Base-by-base conservation (phyloP, 2,888 invertebrate genomes). In the Leucoptera coffeella region DNA sequence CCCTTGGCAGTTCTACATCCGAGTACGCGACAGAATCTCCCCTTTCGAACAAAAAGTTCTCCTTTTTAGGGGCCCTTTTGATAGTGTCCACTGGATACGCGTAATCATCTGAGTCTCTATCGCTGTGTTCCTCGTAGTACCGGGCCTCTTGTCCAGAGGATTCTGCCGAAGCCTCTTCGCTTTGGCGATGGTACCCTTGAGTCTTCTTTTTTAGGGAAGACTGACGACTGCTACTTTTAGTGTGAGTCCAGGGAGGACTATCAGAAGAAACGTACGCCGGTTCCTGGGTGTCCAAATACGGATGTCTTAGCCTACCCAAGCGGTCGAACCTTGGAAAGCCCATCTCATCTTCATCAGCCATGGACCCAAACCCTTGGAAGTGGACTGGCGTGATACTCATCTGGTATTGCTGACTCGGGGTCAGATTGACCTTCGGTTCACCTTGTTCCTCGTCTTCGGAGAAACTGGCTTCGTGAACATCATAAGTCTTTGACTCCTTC, bases 341-440 rank as follows among this genome's bases (percentile, higher is more conserved):
- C 77, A 77, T 78, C 55, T 78, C 78, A 38, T 78, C 78, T 28
- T 78, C 78, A 41, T 77, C 77, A 23, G 77, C 77, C 4, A 75
- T 74, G 38, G 77, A 76, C 12, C 78, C 78, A 26, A 78, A 69
- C 12, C 77, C 74, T 55, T 77, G 77, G 38, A 78, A 78, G 33
- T 69, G 62, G 25, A 62, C 65, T 13, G 67, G 69, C 29, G 67
- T 61, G 29, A 69, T 69, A 37, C 53, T 64, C 12, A 65, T 52
- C 2, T 67, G 59, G 31, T 60, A 67, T 32, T 64, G 61, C 38
- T 61, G 60, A 3, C 54, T 47, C 32, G 67, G 65, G 31, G 53
- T 50, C 15, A 49, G 48, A 30, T 45, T 53, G 38, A 58, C 58
- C 0, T 56, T 62, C 38, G 73, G 76, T 26, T 69, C 62, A 1